Base-by-base conservation (phyloP, 2,888 invertebrate genomes). In the Callinectes sapidus region DNA sequence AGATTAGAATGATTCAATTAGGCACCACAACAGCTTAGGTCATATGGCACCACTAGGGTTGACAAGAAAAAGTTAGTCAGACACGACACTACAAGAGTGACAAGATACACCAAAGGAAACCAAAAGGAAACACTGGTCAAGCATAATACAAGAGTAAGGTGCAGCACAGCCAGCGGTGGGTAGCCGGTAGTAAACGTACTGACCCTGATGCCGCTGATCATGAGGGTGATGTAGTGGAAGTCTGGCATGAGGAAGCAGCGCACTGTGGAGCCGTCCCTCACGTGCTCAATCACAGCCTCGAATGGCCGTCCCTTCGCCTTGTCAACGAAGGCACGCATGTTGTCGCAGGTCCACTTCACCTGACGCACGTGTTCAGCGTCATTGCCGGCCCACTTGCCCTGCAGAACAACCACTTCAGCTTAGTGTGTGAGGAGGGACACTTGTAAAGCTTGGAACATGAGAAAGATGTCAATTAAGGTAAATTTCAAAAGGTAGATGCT, bases 181-280 rank as follows among this genome's bases (percentile, higher is more conserved):
- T 6, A 42, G 3, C 42, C 2, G 42, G 2, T 42, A 6, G 42
- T 42, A 81, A 5, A 89, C 71, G 91, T 28, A 91, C 94, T 92
- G 81, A 93, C 93, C 91, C 93, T 93, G 86, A 99, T 98, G 94
- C 99, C 99, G 90, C 99, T 98, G 94, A 99, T 97, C 98, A 99
- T 99, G 93, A 99, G 96, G 0, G 99, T 99, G 93, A 99, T 97
- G 95, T 98, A 98, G 95, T 98, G 97, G 96, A 97, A 98, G 93
- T 98, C 98, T 1, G 99, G 99, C 92, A 99, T 96, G 18, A 99
- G 96, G 95, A 99, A 98, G 3, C 98, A 98, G 95, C 99, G 97
- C 23, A 99, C 97, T 0, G 99, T 99, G 61, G 99, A 99, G 0
- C 99, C 99, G 96, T 99, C 99, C 92, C 99, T 97, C 0, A 99